Conservation (phyloP, 2,797 vertebrate genomes). For the Bryconaethiops microstoma region DNA sequence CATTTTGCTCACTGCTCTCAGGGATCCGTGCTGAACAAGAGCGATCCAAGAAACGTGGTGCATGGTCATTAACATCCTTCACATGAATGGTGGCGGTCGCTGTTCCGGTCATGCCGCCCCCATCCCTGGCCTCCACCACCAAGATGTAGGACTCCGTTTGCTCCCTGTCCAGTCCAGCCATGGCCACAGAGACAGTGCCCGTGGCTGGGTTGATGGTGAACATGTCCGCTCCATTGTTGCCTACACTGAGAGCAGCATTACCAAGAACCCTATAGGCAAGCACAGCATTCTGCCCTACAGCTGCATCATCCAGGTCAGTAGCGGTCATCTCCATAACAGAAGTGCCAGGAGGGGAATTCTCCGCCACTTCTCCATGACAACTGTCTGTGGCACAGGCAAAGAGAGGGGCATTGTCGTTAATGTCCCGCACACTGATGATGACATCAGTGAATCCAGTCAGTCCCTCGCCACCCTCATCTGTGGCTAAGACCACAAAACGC, state of each 20-base stretch:
- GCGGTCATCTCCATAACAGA: constrained; percentile 89
- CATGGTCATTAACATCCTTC: constrained; percentile 84
- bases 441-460: constrained; percentile 91
- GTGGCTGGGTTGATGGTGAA: constrained; percentile 83
- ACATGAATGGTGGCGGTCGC: constrained; percentile 85
- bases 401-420: constrained; percentile 87
- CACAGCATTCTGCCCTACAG: constrained; percentile 85
- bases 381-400: constrained; percentile 82
- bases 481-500: constrained; percentile 90
- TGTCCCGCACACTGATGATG: constrained; percentile 90
- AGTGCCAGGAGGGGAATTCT: constrained; percentile 81
- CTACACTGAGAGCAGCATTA: constrained; percentile 68
- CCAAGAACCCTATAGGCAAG: constrained; percentile 84
- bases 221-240: constrained; percentile 68
- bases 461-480: constrained; percentile 89
- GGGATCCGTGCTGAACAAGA: constrained; percentile 77
- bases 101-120: constrained; percentile 85
- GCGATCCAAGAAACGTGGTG: constrained; percentile 80
- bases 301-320: constrained; percentile 84
- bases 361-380: constrained; percentile 83
- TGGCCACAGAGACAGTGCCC: constrained; percentile 80
- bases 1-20: constrained; percentile 80
- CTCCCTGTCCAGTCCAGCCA: constrained; percentile 82
- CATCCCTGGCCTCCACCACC: constrained; percentile 87
- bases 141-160: constrained; percentile 80